Percentiles rank a stretch among this genome's conserved stretches.
These are phyloP conservation scores for Pammene fasciana DNA, from an alignment of 2,888 invertebrate species.

Conservation along the genomic window DNA sequence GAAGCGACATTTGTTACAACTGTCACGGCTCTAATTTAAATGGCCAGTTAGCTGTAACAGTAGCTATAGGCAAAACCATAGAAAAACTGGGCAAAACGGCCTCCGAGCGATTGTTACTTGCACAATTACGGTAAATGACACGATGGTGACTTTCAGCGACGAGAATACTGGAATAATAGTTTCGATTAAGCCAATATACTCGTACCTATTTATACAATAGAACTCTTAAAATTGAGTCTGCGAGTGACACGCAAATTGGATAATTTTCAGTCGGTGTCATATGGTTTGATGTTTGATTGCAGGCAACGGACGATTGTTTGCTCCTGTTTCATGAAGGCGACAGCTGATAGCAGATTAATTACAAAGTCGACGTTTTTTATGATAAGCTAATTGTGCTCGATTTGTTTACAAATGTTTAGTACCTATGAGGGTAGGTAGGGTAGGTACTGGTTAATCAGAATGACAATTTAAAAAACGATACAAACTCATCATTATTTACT, in stretches of 20 bases:
- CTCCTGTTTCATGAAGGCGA: background rate
- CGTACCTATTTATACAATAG: constrained; percentile 36
- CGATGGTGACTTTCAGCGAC: constrained; percentile 52
- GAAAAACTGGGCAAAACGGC: constrained; percentile 58
- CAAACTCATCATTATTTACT: no score
- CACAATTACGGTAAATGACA: constrained; percentile 66
- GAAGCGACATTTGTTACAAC: constrained; percentile 49
- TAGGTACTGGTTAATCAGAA: no score
- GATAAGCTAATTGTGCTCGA: no score
- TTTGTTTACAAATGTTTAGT: no score
- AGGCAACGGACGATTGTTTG: background rate
- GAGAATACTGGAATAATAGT: constrained; percentile 40
- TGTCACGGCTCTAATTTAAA: constrained; percentile 53
- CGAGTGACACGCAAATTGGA: constrained; percentile 49
- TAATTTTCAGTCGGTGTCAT: constrained; percentile 50
- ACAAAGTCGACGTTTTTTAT: background rate
- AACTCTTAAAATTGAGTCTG: constrained; percentile 6
- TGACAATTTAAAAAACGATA: no score
- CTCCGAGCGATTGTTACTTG: constrained; percentile 62
- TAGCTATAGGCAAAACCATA: constrained; percentile 52
- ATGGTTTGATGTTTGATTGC: constrained; percentile 49
- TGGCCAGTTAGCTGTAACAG: constrained; percentile 53
- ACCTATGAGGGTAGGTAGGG: no score
- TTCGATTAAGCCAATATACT: constrained; percentile 44
- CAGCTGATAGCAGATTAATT: background rate